Evolutionary conservation across 2,888 invertebrate genomes (phyloP).

Genomic region (Isotomurus palustris): DNA sequence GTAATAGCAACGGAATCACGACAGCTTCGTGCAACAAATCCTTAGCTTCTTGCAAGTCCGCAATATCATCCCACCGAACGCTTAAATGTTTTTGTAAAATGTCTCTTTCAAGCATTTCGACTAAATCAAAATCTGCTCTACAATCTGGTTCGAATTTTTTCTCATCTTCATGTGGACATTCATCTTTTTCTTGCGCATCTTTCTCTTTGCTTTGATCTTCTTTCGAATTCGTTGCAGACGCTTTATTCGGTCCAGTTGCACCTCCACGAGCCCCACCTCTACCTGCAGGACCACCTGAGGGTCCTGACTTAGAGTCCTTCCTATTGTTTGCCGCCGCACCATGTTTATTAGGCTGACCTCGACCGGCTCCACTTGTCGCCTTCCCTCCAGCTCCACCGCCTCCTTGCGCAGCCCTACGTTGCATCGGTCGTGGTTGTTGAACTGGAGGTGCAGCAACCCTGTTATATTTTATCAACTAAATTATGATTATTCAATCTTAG

Average conservation of each 20-base stretch:
- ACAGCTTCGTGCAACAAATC: slow-evolving; percentile 92
- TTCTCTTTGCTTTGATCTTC: slow-evolving; percentile 34
- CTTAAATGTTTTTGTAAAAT: slow-evolving; percentile 96
- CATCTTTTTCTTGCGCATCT: slow-evolving; percentile 54
- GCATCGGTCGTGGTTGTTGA: slow-evolving; percentile 28
- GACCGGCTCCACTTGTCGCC: background rate
- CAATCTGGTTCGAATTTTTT: slow-evolving; percentile 74
- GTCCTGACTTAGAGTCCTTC: slow-evolving; percentile 22
- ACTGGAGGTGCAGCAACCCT: background rate
- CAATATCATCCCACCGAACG: slow-evolving; percentile 91
- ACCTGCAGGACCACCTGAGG: slow-evolving; percentile 6
- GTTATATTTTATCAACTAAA: slow-evolving; percentile 9
- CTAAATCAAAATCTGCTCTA: slow-evolving; percentile 81
- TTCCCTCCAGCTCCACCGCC: slow-evolving; percentile 17
- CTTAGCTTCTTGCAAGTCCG: slow-evolving; percentile 83
- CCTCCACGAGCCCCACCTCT: slow-evolving; percentile 15
- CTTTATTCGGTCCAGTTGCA: slow-evolving; percentile 6
- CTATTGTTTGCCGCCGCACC: slow-evolving; percentile 15
- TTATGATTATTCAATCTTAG: background rate
- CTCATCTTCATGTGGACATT: slow-evolving; percentile 61
- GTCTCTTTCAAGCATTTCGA: slow-evolving; percentile 90
- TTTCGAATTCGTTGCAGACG: slow-evolving; percentile 27
- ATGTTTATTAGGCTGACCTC: slow-evolving; percentile 1
- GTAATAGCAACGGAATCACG: slow-evolving; percentile 95
- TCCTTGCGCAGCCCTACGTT: slow-evolving; percentile 22